phyloP scores from a whole-genome alignment of 2,797 vertebrate genomes.

The Psittacula echo region DNA sequence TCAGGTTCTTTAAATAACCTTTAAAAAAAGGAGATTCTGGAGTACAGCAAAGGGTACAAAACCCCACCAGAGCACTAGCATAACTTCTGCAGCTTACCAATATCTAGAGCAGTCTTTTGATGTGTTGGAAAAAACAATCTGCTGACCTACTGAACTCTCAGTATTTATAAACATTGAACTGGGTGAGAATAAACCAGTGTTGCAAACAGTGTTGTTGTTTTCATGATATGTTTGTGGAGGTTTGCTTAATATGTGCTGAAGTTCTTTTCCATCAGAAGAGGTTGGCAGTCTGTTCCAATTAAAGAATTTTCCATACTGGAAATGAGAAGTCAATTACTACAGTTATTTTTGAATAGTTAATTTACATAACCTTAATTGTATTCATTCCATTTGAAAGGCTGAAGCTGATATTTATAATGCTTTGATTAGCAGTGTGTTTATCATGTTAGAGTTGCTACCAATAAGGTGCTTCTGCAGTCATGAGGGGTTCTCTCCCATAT shows the following conservation, averaged over 20 bases:
- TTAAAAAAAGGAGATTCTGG: background rate
- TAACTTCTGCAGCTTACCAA: background rate
- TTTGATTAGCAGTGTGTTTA: constrained; percentile 46
- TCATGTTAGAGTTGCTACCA: constrained; percentile 25
- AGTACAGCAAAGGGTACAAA: background rate
- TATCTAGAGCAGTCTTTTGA: background rate
- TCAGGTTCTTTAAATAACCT: background rate
- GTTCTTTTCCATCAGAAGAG: constrained; percentile 43
- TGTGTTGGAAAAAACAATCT: background rate
- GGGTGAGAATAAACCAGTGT: background rate
- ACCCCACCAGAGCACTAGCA: too few relatives aligned
- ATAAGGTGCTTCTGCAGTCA: background rate
- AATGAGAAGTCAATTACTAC: constrained; percentile 70
- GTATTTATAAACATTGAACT: background rate
- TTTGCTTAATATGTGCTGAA: constrained; percentile 32
- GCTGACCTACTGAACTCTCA: background rate
- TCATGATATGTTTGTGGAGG: background rate
- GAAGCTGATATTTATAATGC: constrained; percentile 56
- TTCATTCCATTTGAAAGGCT: constrained; percentile 62
- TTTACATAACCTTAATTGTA: constrained; percentile 69
- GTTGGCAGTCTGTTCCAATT: constrained; percentile 68
- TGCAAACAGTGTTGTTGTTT: background rate
- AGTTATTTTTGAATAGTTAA: constrained; percentile 71
- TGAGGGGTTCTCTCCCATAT: background rate
- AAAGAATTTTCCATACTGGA: constrained; percentile 66